Conservation (phyloP, 1,140 invertebrate genomes). For the Phocides pigmalion region DNA sequence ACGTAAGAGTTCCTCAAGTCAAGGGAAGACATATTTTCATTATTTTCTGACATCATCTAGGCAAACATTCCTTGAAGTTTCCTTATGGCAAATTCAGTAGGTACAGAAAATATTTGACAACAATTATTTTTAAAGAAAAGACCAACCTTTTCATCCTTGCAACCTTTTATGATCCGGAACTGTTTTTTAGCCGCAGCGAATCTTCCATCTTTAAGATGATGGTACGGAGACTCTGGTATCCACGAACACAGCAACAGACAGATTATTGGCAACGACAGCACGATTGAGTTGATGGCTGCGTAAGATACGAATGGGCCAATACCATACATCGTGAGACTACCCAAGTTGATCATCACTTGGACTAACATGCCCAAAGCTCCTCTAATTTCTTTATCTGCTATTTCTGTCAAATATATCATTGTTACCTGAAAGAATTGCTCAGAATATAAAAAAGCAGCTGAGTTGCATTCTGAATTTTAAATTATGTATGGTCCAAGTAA, state of each 20-base stretch:
- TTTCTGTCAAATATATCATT: slow-evolving; percentile 89
- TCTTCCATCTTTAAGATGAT: slow-evolving; percentile 84
- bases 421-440: slow-evolving; percentile 69
- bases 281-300: slow-evolving; percentile 77
- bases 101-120: not conserved
- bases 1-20: too few relatives aligned
- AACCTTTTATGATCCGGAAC: slow-evolving; percentile 74
- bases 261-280: slow-evolving; percentile 76
- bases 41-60: too few relatives aligned
- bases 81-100: too few relatives aligned
- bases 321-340: slow-evolving; percentile 84
- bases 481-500: too few relatives aligned
- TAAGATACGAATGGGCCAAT: slow-evolving; percentile 85
- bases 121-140: not conserved
- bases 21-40: too few relatives aligned
- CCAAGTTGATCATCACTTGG: slow-evolving; percentile 87
- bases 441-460: too few relatives aligned
- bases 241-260: slow-evolving; percentile 86
- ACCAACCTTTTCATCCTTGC: slow-evolving; percentile 66
- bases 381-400: slow-evolving; percentile 87
- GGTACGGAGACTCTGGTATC: slow-evolving; percentile 93
- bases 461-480: too few relatives aligned
- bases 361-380: slow-evolving; percentile 88
- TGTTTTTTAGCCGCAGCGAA: slow-evolving; percentile 73
- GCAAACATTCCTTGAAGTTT: too few relatives aligned